These are phyloP conservation scores for Lathamus discolor DNA, from an alignment of 2,113 vertebrate species.

Conservation along the genomic window DNA sequence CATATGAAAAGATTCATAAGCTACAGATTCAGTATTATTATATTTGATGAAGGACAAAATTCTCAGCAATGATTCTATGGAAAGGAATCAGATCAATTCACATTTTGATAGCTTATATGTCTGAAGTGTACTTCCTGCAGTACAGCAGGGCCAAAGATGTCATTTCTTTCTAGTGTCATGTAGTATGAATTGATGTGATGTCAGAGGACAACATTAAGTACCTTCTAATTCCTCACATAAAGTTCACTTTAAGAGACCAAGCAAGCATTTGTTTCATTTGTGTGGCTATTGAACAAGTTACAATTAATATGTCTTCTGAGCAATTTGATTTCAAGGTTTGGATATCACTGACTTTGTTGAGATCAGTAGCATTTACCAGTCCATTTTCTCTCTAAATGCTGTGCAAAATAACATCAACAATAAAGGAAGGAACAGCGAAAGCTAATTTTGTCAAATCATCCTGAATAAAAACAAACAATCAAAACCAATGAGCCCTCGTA, in stretches of 20 bases:
- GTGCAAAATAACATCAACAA: neutral
- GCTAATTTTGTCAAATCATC: slow-evolving; percentile 30
- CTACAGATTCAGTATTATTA: neutral
- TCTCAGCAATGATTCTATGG: neutral
- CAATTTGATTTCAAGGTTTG: neutral
- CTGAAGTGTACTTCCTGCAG: neutral
- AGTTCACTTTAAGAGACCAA: neutral
- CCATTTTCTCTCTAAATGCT: slow-evolving; percentile 13
- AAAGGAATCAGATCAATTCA: neutral
- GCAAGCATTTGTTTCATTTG: neutral
- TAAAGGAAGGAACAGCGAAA: neutral
- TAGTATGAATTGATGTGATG: neutral
- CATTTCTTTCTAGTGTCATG: neutral
- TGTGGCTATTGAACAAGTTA: neutral
- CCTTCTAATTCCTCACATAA: neutral
- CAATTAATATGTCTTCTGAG: neutral
- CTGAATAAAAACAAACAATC: slow-evolving; percentile 45
- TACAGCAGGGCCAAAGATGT: neutral
- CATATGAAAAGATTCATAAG: neutral
- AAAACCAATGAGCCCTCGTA: slow-evolving; percentile 52
- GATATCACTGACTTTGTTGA: neutral
- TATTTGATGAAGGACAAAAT: neutral
- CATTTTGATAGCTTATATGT: neutral
- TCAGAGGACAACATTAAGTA: neutral
- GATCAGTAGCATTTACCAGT: neutral